A percentile compares a stretch with the other conserved stretches of the same genome.
Evolutionary conservation across 2,797 vertebrate genomes (phyloP).

Genomic region (Acanthurus lineatus): DNA sequence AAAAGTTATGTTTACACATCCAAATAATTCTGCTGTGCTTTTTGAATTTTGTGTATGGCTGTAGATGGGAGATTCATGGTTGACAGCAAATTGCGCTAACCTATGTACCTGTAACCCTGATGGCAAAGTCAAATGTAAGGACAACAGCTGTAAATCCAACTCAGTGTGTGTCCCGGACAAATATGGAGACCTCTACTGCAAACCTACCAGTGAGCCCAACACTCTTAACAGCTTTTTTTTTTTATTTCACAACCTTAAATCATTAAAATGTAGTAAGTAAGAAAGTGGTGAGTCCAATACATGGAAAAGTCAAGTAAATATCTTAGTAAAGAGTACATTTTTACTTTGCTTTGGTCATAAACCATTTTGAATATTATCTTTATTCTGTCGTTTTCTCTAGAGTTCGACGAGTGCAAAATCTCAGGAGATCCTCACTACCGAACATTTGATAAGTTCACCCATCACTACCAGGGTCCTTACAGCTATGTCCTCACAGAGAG

Average conservation of each 20-base stretch:
- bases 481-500: conserved; percentile 84
- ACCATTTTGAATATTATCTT: neutral
- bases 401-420: conserved; percentile 82
- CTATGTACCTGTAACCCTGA: conserved; percentile 80
- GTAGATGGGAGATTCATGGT: conserved; percentile 87
- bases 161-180: conserved; percentile 80
- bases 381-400: conserved; percentile 50
- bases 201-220: conserved; percentile 81
- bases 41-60: conserved; percentile 15
- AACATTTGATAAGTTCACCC: conserved; percentile 86
- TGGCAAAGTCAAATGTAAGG: conserved; percentile 69
- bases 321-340: neutral
- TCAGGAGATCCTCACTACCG: conserved; percentile 88
- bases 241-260: neutral
- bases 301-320: neutral
- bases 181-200: conserved; percentile 81
- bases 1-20: too few species aligned
- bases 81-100: conserved; percentile 79
- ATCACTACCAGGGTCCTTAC: conserved; percentile 87
- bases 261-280: too few species aligned
- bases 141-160: conserved; percentile 75
- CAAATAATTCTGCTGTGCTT: too few species aligned
- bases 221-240: neutral
- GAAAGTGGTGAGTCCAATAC: neutral
- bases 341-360: neutral